phyloP scores from a whole-genome alignment of 2,888 invertebrate genomes.

The Pimpla rufipes region DNA sequence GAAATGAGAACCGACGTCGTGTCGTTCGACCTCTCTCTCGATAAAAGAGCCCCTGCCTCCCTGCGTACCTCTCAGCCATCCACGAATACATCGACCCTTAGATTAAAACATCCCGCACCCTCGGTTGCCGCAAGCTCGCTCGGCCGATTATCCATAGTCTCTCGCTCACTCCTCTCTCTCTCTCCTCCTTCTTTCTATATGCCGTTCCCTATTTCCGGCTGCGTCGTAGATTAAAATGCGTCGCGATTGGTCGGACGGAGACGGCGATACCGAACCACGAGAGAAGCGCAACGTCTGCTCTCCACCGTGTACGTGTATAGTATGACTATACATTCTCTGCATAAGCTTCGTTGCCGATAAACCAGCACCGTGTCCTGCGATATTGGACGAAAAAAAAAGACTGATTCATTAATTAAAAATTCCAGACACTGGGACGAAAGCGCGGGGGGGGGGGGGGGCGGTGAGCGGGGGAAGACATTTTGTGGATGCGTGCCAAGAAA shows the following conservation, averaged over 20 bases:
- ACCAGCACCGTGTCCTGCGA: conserved; percentile 43
- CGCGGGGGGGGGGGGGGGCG: no score
- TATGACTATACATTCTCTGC: conserved; percentile 41
- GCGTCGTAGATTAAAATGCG: conserved; percentile 76
- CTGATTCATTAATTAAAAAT: conserved; percentile 66
- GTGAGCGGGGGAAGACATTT: conserved; percentile 45
- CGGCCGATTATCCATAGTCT: conserved; percentile 17
- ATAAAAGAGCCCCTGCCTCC: conserved; percentile 58
- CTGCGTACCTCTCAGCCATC: conserved; percentile 64
- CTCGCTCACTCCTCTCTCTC: conserved; percentile 36
- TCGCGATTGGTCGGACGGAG: conserved; percentile 68
- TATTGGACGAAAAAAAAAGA: conserved; percentile 60
- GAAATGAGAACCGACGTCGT: conserved; percentile 66
- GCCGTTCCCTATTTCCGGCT: conserved; percentile 58
- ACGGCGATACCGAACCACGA: conserved; percentile 36
- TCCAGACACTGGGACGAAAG: conserved; percentile 41
- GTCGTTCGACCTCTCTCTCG: conserved; percentile 51
- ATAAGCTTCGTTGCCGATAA: conserved; percentile 50
- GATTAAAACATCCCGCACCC: conserved; percentile 77
- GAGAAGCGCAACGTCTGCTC: conserved; percentile 32
- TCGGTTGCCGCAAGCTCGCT: conserved; percentile 58
- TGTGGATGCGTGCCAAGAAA: background rate
- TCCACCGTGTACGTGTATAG: conserved; percentile 24
- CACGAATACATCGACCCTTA: conserved; percentile 76
- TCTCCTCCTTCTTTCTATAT: conserved; percentile 37